phyloP scores from a whole-genome alignment of 2,797 vertebrate genomes.

The Sarcophilus harrisii region DNA sequence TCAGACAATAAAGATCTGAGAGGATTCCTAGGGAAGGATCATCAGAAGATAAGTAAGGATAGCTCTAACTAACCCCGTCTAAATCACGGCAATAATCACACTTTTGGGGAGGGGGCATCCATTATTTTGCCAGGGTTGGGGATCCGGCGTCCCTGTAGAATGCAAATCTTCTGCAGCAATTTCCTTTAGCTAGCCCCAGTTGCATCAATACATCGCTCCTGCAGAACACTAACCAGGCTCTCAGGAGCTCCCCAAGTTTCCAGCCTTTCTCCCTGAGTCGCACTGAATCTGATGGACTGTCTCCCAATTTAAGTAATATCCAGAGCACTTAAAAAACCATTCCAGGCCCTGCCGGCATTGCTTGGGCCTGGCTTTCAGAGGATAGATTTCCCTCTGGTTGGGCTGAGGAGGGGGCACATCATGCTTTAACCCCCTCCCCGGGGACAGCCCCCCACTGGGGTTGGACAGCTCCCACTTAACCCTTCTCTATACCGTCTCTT shows the following conservation, averaged over 20 bases:
- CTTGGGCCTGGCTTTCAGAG: neutral
- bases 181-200: neutral
- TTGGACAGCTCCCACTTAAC: neutral
- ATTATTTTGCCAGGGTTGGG: constrained; percentile 63
- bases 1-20: neutral
- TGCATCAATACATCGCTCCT: constrained; percentile 57
- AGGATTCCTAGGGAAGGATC: neutral
- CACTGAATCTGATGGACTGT: constrained; percentile 54
- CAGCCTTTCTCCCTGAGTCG: constrained; percentile 60
- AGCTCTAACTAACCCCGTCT: constrained; percentile 15
- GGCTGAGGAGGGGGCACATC: neutral
- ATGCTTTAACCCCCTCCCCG: neutral
- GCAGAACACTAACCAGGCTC: constrained; percentile 59
- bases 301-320: constrained; percentile 57
- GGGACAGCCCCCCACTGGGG: no score
- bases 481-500: no score
- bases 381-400: neutral
- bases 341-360: neutral
- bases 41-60: constrained; percentile 18
- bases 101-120: constrained; percentile 67
- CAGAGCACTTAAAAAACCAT: constrained; percentile 67
- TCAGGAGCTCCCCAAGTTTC: constrained; percentile 50
- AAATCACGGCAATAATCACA: constrained; percentile 70
- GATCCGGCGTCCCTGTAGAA: constrained; percentile 69
- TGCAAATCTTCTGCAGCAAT: constrained; percentile 68